Conservation (phyloP, 2,888 invertebrate genomes). For the Thecophora atra region DNA sequence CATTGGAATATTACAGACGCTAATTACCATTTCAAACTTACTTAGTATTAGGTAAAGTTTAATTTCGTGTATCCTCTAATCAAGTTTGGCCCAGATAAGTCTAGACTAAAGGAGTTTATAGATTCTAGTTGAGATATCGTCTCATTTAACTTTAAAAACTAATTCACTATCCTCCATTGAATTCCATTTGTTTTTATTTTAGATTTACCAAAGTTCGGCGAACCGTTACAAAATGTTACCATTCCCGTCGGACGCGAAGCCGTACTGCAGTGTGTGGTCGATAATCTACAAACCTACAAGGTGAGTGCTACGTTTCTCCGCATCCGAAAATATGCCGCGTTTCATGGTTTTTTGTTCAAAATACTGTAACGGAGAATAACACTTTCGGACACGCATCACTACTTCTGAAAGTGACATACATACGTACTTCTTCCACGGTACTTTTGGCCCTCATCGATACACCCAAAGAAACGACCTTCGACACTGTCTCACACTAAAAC, state of each 20-base stretch:
- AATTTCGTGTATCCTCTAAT: too few relatives aligned
- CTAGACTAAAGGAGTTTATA: too few relatives aligned
- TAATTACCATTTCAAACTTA: too few relatives aligned
- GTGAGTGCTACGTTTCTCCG: slow-evolving; percentile 66
- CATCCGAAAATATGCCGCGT: neutral
- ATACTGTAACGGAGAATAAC: neutral
- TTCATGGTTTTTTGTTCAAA: neutral
- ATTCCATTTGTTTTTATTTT: slow-evolving; percentile 28
- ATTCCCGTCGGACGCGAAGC: slow-evolving; percentile 76
- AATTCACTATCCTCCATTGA: slow-evolving; percentile 2
- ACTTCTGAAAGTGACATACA: neutral
- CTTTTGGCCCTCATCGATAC: neutral
- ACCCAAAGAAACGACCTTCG: neutral
- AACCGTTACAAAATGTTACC: slow-evolving; percentile 74
- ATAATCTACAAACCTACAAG: slow-evolving; percentile 76
- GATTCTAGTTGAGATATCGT: too few relatives aligned
- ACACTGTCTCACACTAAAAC: slow-evolving; percentile 37
- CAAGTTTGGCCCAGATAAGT: too few relatives aligned
- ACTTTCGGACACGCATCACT: neutral
- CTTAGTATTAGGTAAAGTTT: too few relatives aligned
- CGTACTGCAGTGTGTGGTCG: slow-evolving; percentile 74
- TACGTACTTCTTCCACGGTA: neutral
- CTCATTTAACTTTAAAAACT: slow-evolving; percentile 1
- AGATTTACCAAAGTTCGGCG: slow-evolving; percentile 76
- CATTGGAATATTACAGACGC: too few relatives aligned